Evolutionary conservation across 2,113 vertebrate genomes (phyloP).

Genomic region (Spilogale gracilis): DNA sequence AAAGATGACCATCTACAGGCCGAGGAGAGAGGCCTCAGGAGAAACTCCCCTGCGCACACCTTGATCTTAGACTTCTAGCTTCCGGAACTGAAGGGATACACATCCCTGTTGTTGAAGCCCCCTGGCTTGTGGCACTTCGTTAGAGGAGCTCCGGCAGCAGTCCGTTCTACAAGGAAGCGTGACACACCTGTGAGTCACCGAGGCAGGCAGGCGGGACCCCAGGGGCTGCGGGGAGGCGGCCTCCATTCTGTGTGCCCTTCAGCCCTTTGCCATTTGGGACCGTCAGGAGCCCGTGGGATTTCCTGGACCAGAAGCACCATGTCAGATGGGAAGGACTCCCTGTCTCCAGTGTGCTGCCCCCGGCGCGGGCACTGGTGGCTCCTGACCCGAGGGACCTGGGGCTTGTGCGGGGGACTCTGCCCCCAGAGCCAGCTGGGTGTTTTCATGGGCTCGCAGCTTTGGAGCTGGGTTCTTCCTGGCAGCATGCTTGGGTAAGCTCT

Average conservation of each 20-base stretch:
- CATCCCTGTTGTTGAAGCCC: background rate
- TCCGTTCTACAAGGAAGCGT: background rate
- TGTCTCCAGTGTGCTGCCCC: background rate
- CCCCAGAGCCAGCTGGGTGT: background rate
- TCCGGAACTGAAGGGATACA: background rate
- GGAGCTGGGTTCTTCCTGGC: background rate
- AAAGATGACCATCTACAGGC: rapidly evolving
- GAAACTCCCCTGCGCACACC: background rate
- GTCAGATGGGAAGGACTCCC: background rate
- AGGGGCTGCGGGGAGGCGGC: background rate
- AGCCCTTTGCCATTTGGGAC: background rate
- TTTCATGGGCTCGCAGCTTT: rapidly evolving
- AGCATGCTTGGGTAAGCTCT: background rate
- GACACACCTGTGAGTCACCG: background rate
- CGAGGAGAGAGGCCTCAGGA: background rate
- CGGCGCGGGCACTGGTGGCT: background rate
- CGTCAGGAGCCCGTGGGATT: background rate
- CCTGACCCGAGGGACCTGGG: background rate
- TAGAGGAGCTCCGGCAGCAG: background rate
- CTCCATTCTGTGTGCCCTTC: background rate
- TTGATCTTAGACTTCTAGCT: background rate
- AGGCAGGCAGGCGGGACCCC: background rate
- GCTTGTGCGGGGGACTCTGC: rapidly evolving
- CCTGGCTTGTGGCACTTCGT: background rate
- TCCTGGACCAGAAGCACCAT: background rate